phyloP scores from a whole-genome alignment of 1,140 invertebrate species.

The Armadillidium nasatum region DNA sequence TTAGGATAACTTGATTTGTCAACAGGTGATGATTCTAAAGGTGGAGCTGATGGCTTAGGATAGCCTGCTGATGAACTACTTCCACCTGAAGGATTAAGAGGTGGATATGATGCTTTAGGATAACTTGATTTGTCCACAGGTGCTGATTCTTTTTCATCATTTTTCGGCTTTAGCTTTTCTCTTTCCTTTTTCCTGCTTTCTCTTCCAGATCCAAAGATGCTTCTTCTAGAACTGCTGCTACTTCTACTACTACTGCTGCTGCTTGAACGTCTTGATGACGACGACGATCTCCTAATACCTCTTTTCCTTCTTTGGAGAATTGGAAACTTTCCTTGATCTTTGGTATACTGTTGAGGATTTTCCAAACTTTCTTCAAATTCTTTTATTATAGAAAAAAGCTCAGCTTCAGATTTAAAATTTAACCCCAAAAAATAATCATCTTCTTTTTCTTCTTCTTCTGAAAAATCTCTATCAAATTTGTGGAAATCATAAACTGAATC shows the following conservation, averaged over 20 bases:
- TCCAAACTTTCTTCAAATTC: background rate
- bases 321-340: background rate
- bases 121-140: too few species aligned
- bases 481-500: background rate
- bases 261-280: background rate
- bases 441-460: too few species aligned
- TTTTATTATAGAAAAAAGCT: background rate
- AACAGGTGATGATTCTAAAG: background rate
- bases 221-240: background rate
- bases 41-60: too few species aligned
- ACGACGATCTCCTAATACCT: background rate
- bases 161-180: too few species aligned
- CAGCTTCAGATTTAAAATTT: background rate
- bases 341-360: background rate
- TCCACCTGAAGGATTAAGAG: background rate
- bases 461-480: background rate
- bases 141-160: too few species aligned
- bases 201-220: background rate
- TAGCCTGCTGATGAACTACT: background rate
- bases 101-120: background rate
- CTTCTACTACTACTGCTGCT: background rate
- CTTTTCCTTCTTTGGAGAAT: slow-evolving; percentile 3
- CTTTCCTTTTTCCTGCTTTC: background rate
- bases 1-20: too few species aligned
- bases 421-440: background rate